Percentiles rank a stretch among this genome's conserved stretches.
Conservation (phyloP, 2,888 invertebrate genomes). For the Tiliacea citrago region DNA sequence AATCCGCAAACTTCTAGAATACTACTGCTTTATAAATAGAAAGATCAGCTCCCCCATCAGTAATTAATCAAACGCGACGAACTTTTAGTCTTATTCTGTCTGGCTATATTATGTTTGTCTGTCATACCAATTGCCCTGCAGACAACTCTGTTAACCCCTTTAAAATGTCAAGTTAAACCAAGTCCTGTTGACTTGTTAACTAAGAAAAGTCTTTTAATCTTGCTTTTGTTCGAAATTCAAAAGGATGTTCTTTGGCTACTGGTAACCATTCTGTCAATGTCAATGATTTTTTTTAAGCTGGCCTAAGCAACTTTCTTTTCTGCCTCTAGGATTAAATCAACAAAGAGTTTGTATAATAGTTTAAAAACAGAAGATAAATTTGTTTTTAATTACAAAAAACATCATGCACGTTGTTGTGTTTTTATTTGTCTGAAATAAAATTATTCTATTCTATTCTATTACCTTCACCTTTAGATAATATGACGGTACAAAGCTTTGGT, state of each 20-base stretch:
- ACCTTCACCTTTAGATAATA: neutral
- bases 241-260: slow-evolving; percentile 15
- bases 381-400: slow-evolving; percentile 48
- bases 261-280: slow-evolving; percentile 12
- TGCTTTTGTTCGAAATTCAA: slow-evolving; percentile 44
- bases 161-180: slow-evolving; percentile 65
- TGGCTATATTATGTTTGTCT: slow-evolving; percentile 73
- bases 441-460: no score
- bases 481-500: slow-evolving; percentile 15
- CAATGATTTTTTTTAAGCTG: slow-evolving; percentile 6
- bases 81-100: slow-evolving; percentile 77
- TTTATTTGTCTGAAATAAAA: no score
- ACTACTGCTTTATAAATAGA: slow-evolving; percentile 61
- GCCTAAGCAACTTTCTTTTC: slow-evolving; percentile 24
- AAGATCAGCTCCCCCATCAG: slow-evolving; percentile 61
- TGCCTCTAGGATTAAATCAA: slow-evolving; percentile 8
- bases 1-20: slow-evolving; percentile 41
- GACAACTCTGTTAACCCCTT: slow-evolving; percentile 72
- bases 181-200: slow-evolving; percentile 61
- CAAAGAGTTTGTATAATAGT: slow-evolving; percentile 17
- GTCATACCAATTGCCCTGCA: slow-evolving; percentile 75
- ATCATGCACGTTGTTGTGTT: no score
- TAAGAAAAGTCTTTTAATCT: slow-evolving; percentile 54
- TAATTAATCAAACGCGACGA: slow-evolving; percentile 70
- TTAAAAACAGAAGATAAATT: slow-evolving; percentile 12